phyloP scores from a whole-genome alignment of 1,140 invertebrate species.

The Pogonus chalceus region DNA sequence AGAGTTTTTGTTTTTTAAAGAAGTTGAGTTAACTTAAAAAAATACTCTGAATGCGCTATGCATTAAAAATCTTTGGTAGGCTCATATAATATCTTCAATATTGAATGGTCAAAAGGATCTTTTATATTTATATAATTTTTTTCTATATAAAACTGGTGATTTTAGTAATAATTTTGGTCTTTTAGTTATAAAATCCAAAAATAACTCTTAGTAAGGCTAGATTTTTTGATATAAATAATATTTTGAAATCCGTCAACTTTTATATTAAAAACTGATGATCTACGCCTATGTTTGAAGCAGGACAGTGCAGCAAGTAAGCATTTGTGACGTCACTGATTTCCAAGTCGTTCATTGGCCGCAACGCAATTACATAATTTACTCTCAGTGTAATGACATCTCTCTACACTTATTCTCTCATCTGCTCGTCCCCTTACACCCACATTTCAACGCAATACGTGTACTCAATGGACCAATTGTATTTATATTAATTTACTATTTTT shows the following conservation, averaged over 20 bases:
- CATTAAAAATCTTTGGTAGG: no score
- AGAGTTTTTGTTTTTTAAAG: no score
- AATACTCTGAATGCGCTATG: no score
- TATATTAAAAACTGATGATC: not conserved
- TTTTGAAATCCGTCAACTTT: conserved; percentile 3
- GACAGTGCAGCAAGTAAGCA: conserved; percentile 8
- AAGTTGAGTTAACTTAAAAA: no score
- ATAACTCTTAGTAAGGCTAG: no score
- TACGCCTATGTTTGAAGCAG: conserved; percentile 2
- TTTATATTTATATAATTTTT: no score
- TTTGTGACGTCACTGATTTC: conserved; percentile 20
- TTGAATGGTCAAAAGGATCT: no score
- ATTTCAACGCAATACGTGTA: not conserved
- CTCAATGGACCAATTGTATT: conserved; percentile 7
- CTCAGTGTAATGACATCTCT: conserved; percentile 31
- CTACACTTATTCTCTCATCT: conserved; percentile 13
- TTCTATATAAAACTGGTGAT: conserved; percentile 12
- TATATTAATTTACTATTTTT: not conserved
- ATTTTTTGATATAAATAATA: no score
- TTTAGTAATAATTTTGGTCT: conserved; percentile 17
- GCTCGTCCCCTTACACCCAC: not conserved
- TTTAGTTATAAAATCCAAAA: conserved; percentile 22
- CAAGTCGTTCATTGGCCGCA: conserved; percentile 33
- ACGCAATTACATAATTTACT: conserved; percentile 35
- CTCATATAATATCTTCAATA: no score